phyloP scores from a whole-genome alignment of 2,113 vertebrate genomes.

The Corapipo altera region DNA sequence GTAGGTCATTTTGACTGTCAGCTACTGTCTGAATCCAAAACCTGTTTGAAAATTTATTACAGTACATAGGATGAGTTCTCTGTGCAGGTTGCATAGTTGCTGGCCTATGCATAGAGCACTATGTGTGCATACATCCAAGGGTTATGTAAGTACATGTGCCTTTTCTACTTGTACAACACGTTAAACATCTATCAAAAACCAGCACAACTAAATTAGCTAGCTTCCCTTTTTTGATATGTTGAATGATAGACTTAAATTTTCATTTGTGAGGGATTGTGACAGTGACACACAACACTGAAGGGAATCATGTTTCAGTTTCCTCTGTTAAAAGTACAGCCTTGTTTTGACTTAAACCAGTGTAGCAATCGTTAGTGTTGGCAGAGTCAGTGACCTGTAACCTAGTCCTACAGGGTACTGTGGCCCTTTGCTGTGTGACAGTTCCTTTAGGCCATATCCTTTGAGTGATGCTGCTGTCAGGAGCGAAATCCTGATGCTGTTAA shows the following conservation, averaged over 20 bases:
- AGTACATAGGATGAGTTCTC: not conserved
- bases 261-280: not conserved
- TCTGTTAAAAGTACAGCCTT: not conserved
- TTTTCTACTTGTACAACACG: not conserved
- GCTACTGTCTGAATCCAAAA: not conserved
- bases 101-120: not conserved
- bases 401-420: not conserved
- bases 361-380: not conserved
- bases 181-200: not conserved
- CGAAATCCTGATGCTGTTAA: not conserved
- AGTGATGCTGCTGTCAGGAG: not conserved
- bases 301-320: not conserved
- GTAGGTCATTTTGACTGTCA: not conserved
- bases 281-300: fast-evolving
- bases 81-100: not conserved
- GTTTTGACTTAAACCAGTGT: not conserved
- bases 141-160: not conserved
- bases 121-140: not conserved
- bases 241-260: not conserved
- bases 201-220: not conserved
- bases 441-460: not conserved
- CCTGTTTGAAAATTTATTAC: not conserved
- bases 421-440: not conserved
- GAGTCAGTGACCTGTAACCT: not conserved
- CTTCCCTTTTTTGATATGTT: not conserved